These are phyloP conservation scores for Piscicola geometra DNA, from an alignment of 2,888 invertebrate genomes.

Conservation along the genomic window DNA sequence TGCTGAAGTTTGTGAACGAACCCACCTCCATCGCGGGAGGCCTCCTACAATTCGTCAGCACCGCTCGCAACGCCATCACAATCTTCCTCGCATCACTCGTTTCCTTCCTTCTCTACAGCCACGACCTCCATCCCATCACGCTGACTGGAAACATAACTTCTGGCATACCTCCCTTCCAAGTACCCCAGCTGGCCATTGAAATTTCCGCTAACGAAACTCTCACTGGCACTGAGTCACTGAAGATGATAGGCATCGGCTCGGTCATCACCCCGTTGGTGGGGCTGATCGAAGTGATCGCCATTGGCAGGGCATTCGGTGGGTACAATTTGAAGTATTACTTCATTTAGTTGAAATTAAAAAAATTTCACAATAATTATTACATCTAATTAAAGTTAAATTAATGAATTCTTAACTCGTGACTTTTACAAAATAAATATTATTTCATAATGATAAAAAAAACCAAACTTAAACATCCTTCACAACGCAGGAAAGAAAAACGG, in stretches of 20 bases:
- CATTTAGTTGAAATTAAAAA: no score
- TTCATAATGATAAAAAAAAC: neutral
- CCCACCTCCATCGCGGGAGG: neutral
- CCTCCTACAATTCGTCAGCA: constrained; percentile 15
- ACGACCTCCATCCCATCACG: constrained; percentile 38
- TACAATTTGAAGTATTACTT: no score
- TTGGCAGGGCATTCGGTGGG: constrained; percentile 88
- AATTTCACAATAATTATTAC: no score
- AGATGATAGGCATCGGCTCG: constrained; percentile 75
- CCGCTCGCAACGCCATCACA: constrained; percentile 44
- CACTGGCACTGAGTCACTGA: constrained; percentile 24
- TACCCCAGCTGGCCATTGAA: constrained; percentile 37
- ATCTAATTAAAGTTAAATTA: neutral
- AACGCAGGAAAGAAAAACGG: constrained; percentile 54
- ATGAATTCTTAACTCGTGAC: neutral
- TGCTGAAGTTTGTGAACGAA: constrained; percentile 5
- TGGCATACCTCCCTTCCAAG: constrained; percentile 40
- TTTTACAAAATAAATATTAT: neutral
- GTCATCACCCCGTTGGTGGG: constrained; percentile 80
- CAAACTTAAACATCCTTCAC: no score
- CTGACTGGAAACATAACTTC: constrained; percentile 41
- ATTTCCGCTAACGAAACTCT: constrained; percentile 38
- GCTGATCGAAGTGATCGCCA: constrained; percentile 82
- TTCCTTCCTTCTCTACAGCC: constrained; percentile 38
- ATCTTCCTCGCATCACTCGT: constrained; percentile 41